Evolutionary conservation across 30 jellyfish, hydroid and myxozoan species (phyloP), one percentile per base, ranked within the genome.

Genomic region (Turritopsis rubra): DNA sequence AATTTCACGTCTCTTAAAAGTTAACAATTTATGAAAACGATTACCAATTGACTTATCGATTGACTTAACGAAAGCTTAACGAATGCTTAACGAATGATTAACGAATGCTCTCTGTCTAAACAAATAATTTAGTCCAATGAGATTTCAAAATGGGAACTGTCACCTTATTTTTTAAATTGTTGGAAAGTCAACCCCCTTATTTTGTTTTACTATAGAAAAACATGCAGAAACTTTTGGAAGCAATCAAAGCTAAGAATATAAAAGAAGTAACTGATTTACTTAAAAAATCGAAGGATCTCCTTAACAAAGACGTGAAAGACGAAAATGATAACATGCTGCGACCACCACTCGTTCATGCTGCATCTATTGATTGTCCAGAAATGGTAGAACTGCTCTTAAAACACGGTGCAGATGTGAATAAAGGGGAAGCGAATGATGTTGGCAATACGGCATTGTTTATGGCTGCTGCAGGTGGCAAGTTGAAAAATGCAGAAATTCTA

Each of bases 351-450:
- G 65, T 30, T 24, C 53, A 21, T 13, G 82, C 82, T n/a, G 54
- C 65, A 24, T 29, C 54, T 7, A 74, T 24, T 0, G 82, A 1
- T 9, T 26, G 65, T n/a, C 65, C 24, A 74, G 82, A 74, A 74
- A 29, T 74, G 54, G 13, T 74, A 7, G 65, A 30, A 1, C 24
- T 74, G 65, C 65, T 74, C 28, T 7, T 74, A 16, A 29, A 74
- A 74, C 60, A 74, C 13, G 65, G 65, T 26, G 82, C 82, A 8
- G 65, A 30, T 29, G 82, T 74, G 0, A 74, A 74, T n/a, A 74
- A 29, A 30, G 54, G 41, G 9, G 82, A 27, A 23, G 65, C 28
- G 20, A 52, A 74, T 29, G 65, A 22, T 19, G 65, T 23, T n/a
- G 82, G 82, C 16, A 23, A 23, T 24, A 74, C 82, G 18, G 73